Percentiles rank a stretch among this genome's conserved stretches.
These are phyloP conservation scores for Ursus arctos DNA, from an alignment of 2,113 vertebrate species.

Conservation along the genomic window DNA sequence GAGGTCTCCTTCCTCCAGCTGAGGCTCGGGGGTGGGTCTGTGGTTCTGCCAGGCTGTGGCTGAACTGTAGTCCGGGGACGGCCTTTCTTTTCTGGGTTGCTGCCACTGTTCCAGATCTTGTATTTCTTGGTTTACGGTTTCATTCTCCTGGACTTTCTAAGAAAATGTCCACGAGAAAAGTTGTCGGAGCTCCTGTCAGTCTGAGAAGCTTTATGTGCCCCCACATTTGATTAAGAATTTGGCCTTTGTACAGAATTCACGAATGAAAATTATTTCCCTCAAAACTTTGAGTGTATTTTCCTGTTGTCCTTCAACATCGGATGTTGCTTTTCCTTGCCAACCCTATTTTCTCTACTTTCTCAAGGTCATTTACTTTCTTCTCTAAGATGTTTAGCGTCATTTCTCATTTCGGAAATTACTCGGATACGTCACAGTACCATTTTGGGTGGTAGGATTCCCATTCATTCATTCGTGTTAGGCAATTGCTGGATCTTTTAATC, in stretches of 20 bases:
- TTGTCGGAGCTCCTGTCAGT: not conserved
- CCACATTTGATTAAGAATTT: not conserved
- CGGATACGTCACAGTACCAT: not conserved
- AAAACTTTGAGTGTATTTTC: not conserved
- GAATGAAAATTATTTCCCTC: not conserved
- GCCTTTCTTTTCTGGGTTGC: not conserved
- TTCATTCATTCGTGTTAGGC: not conserved
- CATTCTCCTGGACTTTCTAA: not conserved
- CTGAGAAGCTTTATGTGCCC: not conserved
- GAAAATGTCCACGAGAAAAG: not conserved
- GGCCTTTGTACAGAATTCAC: not conserved
- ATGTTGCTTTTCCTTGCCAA: not conserved
- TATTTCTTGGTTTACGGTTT: not conserved
- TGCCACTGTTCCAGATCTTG: not conserved
- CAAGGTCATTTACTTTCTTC: not conserved
- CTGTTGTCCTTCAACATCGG: not conserved
- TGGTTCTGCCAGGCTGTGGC: not conserved
- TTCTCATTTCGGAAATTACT: not conserved
- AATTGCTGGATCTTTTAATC: not conserved
- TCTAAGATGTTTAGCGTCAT: not conserved
- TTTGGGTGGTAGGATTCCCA: not conserved
- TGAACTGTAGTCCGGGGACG: not conserved
- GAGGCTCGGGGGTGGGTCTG: not conserved
- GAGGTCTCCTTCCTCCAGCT: not conserved
- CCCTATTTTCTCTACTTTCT: not conserved